Base-by-base conservation (phyloP, 2,888 invertebrate genomes). In the Protodeltote pygarga region DNA sequence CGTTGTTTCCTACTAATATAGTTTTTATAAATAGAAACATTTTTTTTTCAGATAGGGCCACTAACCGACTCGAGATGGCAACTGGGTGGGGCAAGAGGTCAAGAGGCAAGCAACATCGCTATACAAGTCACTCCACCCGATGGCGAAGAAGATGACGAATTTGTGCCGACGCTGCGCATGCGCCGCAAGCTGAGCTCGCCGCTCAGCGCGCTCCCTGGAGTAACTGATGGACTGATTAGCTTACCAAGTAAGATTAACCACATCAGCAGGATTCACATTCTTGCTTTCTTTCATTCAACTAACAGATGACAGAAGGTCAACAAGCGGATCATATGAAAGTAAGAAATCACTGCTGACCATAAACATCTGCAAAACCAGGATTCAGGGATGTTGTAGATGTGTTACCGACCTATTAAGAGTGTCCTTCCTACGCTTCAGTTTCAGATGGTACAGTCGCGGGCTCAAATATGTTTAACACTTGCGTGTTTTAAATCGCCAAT, bases 41-140 rank as follows among this genome's bases (percentile, higher is more conserved):
- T 5, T 11, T 31, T 49, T 35, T 67, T 61, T 16, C 85, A 92
- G 91, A 89, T 90, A 87, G 89, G 87, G 78, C 87, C 85, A 32
- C 68, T 85, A 79, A 78, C 78, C 33, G 86, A 87, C 27, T 39
- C 79, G 38, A 72, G 71, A 90, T 91, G 90, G 88, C 80, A 79
- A 73, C 63, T 75, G 59, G 68, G 69, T 61, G 78, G 79, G 44
- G 63, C 68, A 52, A 76, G 73, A 66, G 70, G 48, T 39, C 77
- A 57, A 73, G 80, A 77, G 48, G 75, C 65, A 71, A 83, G 77
- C 78, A 87, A 83, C 74, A 87, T 91, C 67, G 83, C 87, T 45
- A 92, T 92, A 73, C 89, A 86, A 68, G 89, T 91, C 76, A 91
- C 87, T 73, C 87, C 91, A 71, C 89, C 91, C 55, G 90, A 90